Conservation (phyloP, 2,797 vertebrate genomes). For the Gymnoscopelus microlampas region DNA sequence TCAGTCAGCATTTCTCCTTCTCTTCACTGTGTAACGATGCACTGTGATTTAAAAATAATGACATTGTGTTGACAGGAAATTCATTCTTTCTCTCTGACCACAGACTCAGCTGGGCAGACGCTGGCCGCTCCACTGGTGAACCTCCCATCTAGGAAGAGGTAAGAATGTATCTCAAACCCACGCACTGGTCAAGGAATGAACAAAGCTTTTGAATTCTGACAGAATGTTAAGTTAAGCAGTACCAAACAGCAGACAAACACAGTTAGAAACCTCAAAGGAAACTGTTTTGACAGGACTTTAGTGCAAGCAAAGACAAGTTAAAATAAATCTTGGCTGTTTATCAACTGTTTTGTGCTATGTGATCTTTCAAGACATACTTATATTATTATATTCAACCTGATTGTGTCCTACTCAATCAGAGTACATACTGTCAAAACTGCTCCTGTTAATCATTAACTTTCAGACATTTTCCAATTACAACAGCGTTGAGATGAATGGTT, state of each 20-base stretch:
- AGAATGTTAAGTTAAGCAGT: too few relatives aligned
- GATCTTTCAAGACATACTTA: conserved; percentile 30
- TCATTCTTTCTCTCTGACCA: conserved; percentile 42
- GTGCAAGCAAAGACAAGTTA: too few relatives aligned
- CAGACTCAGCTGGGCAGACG: conserved; percentile 92
- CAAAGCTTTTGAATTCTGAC: background rate
- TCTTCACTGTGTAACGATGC: conserved; percentile 11
- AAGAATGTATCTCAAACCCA: conserved; percentile 52
- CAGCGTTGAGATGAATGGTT: conserved; percentile 5
- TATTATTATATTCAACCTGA: too few relatives aligned
- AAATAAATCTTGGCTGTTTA: too few relatives aligned
- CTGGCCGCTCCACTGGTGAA: conserved; percentile 93
- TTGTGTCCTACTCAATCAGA: conserved; percentile 6
- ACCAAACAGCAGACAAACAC: too few relatives aligned
- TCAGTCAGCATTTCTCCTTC: conserved; percentile 17
- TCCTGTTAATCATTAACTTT: conserved; percentile 5
- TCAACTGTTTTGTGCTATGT: conserved; percentile 42
- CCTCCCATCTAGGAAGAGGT: conserved; percentile 97
- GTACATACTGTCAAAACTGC: background rate
- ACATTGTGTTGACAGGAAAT: conserved; percentile 18
- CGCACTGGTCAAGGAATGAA: background rate
- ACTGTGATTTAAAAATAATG: conserved; percentile 18
- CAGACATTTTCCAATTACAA: background rate
- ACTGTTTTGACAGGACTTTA: too few relatives aligned
- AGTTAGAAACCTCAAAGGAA: too few relatives aligned